Percentiles rank a stretch among this genome's conserved stretches.
Conservation (phyloP, 2,888 invertebrate species). For the Galerucella pusilla region DNA sequence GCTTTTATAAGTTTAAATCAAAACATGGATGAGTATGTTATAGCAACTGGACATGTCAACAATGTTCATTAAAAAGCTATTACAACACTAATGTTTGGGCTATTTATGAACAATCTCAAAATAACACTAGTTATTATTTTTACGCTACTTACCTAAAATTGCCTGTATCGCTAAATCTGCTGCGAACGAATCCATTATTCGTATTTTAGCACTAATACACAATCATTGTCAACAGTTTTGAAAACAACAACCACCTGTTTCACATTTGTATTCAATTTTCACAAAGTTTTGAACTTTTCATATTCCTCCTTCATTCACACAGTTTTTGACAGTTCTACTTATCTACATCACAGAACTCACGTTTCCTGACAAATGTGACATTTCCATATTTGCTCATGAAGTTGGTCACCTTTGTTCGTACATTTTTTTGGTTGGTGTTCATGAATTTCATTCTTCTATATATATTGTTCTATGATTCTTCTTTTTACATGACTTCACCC, state of each 20-base stretch:
- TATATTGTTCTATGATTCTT: no score
- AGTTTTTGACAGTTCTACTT: constrained; percentile 55
- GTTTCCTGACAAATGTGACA: constrained; percentile 21
- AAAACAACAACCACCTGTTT: constrained; percentile 42
- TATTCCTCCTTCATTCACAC: constrained; percentile 52
- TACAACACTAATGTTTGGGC: neutral
- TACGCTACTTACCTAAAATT: constrained; percentile 58
- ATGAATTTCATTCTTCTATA: neutral
- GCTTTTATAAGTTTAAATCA: constrained; percentile 7
- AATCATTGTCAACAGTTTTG: constrained; percentile 48
- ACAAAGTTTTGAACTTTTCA: constrained; percentile 52
- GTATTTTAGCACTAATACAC: constrained; percentile 41
- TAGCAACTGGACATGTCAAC: neutral
- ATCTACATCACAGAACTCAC: constrained; percentile 23
- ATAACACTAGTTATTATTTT: constrained; percentile 19
- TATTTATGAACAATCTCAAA: constrained; percentile 8
- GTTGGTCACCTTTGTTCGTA: neutral
- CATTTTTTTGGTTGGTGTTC: neutral
- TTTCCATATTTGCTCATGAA: neutral
- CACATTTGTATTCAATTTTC: constrained; percentile 50
- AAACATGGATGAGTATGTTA: neutral
- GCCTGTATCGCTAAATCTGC: constrained; percentile 61
- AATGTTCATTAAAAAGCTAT: constrained; percentile 26
- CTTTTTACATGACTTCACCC: neutral
- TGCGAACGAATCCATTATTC: constrained; percentile 59